Evolutionary conservation across 2,113 vertebrate species (phyloP).

Genomic region (Vidua macroura): DNA sequence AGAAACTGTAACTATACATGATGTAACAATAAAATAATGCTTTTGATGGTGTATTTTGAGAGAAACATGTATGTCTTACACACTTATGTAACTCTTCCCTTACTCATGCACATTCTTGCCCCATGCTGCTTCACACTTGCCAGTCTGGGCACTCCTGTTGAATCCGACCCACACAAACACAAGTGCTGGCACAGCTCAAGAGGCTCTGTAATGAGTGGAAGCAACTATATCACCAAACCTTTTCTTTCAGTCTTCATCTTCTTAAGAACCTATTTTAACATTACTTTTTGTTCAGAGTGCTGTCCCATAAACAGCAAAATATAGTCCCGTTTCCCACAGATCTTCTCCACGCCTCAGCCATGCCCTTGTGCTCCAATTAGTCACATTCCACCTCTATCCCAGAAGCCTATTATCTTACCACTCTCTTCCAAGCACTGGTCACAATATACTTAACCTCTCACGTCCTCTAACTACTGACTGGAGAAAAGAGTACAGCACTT

Average conservation of each 20-base stretch:
- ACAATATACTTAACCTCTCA: background rate
- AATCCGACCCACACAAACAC: background rate
- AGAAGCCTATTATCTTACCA: background rate
- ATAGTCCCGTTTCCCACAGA: background rate
- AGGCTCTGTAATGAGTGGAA: background rate
- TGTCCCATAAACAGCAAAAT: background rate
- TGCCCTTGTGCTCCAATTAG: background rate
- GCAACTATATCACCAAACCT: background rate
- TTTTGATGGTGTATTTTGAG: background rate
- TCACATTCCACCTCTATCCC: background rate
- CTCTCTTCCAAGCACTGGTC: background rate
- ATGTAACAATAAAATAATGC: background rate
- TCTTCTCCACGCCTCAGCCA: background rate
- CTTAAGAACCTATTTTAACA: background rate
- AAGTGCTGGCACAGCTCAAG: background rate
- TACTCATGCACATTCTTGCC: background rate
- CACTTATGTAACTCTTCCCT: background rate
- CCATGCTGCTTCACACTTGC: accelerated
- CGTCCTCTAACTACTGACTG: background rate
- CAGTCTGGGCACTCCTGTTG: background rate
- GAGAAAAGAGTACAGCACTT: background rate
- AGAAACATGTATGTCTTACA: accelerated
- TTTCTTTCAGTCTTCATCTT: background rate
- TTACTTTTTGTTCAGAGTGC: background rate
- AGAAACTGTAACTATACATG: background rate